Conservation (phyloP, 2,888 invertebrate species). For the Anthrax anthrax region DNA sequence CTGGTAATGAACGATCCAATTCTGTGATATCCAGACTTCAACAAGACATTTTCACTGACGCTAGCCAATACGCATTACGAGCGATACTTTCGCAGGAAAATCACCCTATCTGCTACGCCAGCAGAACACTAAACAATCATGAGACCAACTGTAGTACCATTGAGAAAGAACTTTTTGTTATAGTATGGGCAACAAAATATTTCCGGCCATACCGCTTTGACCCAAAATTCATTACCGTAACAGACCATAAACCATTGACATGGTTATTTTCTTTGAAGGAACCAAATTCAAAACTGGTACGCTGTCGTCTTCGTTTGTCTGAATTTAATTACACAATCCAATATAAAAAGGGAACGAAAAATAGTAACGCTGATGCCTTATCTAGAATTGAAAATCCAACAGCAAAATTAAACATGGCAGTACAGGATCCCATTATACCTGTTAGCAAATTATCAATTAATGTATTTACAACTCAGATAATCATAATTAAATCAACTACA, state of each 20-base stretch:
- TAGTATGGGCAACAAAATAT: slow-evolving; percentile 11
- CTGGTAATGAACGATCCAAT: slow-evolving; percentile 6
- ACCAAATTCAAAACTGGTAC: no score
- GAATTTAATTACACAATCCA: no score
- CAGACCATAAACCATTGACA: slow-evolving; percentile 9
- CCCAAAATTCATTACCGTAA: slow-evolving; percentile 7
- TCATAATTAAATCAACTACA: no score
- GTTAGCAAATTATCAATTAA: neutral
- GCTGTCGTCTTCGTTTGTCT: no score
- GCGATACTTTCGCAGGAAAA: slow-evolving; percentile 10
- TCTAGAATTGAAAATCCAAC: no score
- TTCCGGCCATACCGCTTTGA: slow-evolving; percentile 10
- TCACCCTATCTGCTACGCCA: slow-evolving; percentile 9
- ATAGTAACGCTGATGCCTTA: slow-evolving; percentile 10
- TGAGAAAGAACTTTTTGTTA: slow-evolving; percentile 11
- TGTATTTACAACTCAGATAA: no score
- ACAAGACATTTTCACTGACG: slow-evolving; percentile 11
- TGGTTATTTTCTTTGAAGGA: no score
- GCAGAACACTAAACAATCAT: slow-evolving; percentile 11
- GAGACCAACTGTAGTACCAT: slow-evolving; percentile 7
- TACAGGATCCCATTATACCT: no score
- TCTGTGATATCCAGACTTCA: slow-evolving; percentile 10
- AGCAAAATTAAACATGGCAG: no score
- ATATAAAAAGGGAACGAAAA: neutral
- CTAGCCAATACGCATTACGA: slow-evolving; percentile 9